Percentiles rank a stretch among this genome's conserved stretches.
These are phyloP conservation scores for Cinclus mexicanus DNA, from an alignment of 2,113 vertebrate genomes.

Conservation along the genomic window DNA sequence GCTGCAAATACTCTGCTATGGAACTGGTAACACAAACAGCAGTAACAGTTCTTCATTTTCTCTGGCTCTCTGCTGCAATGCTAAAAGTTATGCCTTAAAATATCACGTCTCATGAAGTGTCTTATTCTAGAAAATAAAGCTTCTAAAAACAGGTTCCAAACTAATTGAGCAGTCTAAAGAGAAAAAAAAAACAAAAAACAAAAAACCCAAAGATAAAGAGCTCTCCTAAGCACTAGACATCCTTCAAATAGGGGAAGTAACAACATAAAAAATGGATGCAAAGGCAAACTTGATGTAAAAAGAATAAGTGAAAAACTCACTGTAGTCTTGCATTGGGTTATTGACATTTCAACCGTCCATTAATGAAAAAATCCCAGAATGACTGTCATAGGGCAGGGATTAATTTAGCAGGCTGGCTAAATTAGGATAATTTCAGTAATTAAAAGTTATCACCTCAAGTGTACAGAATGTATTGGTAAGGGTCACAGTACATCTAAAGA, in stretches of 20 bases:
- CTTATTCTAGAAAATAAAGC: neutral
- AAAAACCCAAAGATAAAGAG: neutral
- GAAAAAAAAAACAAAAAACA: too few species aligned
- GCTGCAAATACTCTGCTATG: neutral
- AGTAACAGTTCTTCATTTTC: neutral
- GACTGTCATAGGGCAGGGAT: neutral
- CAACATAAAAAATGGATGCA: neutral
- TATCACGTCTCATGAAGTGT: neutral
- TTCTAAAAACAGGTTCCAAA: neutral
- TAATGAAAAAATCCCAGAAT: neutral
- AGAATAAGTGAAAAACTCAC: neutral
- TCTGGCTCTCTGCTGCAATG: neutral
- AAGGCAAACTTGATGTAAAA: neutral
- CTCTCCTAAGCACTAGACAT: neutral
- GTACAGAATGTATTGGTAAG: neutral
- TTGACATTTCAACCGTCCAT: neutral
- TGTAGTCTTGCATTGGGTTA: neutral
- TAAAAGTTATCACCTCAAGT: neutral
- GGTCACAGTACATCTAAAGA: neutral
- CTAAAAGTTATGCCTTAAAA: neutral
- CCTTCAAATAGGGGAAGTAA: neutral
- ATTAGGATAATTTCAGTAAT: neutral
- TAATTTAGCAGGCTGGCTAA: neutral
- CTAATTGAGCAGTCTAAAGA: neutral
- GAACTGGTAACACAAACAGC: neutral